Evolutionary conservation across 2,888 invertebrate species (phyloP).

Genomic region (Tenthredo amoena): DNA sequence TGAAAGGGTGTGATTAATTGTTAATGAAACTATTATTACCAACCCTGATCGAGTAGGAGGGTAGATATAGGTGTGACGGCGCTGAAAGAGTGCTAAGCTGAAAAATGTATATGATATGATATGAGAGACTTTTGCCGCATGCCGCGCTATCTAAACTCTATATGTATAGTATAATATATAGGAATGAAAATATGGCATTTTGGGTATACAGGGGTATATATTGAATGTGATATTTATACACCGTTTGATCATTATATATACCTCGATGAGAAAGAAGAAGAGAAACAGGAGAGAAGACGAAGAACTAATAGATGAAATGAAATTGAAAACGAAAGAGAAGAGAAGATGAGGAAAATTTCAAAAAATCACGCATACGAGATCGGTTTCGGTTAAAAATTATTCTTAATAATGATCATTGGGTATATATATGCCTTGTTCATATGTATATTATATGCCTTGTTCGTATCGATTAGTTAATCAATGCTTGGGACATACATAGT

Average conservation of each 20-base stretch:
- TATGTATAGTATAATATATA: neutral
- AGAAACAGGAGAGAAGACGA: neutral
- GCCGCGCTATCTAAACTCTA: conserved; percentile 50
- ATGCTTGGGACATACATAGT: conserved; percentile 34
- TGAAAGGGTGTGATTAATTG: neutral
- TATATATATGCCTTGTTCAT: neutral
- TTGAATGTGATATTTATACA: neutral
- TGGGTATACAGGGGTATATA: neutral
- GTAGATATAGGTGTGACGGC: neutral
- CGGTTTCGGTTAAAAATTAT: neutral
- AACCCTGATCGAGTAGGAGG: neutral
- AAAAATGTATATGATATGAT: neutral
- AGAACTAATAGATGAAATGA: neutral
- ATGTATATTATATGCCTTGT: neutral
- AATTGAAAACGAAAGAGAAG: neutral
- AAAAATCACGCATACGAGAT: neutral
- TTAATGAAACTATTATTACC: conserved; percentile 13
- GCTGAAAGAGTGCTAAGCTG: conserved; percentile 42
- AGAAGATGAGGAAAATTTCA: neutral
- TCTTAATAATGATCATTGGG: neutral
- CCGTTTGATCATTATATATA: conserved; percentile 2
- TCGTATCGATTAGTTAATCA: neutral
- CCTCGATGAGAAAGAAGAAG: neutral
- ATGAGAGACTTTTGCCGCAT: conserved; percentile 29
- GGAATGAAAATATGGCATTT: neutral